A percentile compares a stretch with the other conserved stretches of the same genome.
These are phyloP conservation scores for Agrotis puta DNA, from an alignment of 2,888 invertebrate species.

Conservation along the genomic window DNA sequence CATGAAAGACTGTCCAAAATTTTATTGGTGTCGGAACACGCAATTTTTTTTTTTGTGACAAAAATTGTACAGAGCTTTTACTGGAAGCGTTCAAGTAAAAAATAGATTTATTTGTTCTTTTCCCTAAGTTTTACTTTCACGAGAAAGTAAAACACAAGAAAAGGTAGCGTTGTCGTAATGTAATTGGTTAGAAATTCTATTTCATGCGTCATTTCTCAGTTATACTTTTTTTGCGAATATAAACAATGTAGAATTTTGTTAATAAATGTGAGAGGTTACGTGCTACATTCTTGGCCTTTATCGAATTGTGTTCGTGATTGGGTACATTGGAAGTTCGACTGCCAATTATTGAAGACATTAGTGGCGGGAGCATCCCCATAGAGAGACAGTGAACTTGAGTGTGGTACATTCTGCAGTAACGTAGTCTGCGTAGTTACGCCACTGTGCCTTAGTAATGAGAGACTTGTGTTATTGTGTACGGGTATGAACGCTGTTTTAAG, in stretches of 20 bases:
- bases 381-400: constrained; percentile 77
- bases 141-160: constrained; percentile 57
- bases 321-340: constrained; percentile 80
- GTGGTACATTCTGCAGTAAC: constrained; percentile 73
- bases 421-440: constrained; percentile 63
- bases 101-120: constrained; percentile 53
- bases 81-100: constrained; percentile 50
- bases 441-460: constrained; percentile 46
- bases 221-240: constrained; percentile 49
- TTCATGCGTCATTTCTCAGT: constrained; percentile 59
- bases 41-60: constrained; percentile 57
- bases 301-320: constrained; percentile 73
- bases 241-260: constrained; percentile 53
- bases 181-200: constrained; percentile 60
- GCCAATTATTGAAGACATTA: constrained; percentile 85
- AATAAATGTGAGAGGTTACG: constrained; percentile 55
- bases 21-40: constrained; percentile 41
- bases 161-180: constrained; percentile 52
- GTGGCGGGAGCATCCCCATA: constrained; percentile 77
- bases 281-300: constrained; percentile 63
- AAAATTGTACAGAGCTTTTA: constrained; percentile 33
- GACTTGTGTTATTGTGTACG: constrained; percentile 14
- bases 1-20: constrained; percentile 57
- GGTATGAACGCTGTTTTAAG: neutral
- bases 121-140: constrained; percentile 44